phyloP scores from a whole-genome alignment of 2,113 vertebrate species.

The Hyperopisus bebe region DNA sequence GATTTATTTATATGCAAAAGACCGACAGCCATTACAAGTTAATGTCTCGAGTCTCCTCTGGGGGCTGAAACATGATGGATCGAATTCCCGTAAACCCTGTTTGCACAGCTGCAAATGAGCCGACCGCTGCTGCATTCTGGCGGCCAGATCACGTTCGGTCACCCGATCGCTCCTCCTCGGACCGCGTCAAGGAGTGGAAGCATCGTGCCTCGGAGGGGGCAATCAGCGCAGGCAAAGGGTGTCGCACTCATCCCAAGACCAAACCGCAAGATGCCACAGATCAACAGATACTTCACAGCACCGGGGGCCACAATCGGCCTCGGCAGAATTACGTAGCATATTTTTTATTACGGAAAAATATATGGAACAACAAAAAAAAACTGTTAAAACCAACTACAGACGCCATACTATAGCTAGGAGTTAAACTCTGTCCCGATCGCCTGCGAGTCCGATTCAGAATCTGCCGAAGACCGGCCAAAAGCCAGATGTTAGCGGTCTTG shows the following conservation, averaged over 20 bases:
- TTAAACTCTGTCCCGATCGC: background rate
- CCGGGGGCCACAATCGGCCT: background rate
- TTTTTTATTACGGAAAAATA: background rate
- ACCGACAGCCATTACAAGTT: background rate
- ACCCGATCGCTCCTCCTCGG: background rate
- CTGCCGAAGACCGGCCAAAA: background rate
- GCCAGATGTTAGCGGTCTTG: background rate
- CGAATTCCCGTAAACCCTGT: slow-evolving; percentile 1
- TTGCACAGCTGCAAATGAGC: slow-evolving; percentile 16
- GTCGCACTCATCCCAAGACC: background rate
- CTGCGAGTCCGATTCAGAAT: background rate
- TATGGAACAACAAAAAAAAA: background rate
- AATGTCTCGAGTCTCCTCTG: background rate
- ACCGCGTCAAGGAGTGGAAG: background rate
- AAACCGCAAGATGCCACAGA: background rate
- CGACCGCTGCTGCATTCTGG: background rate
- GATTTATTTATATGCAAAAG: slow-evolving; percentile 6
- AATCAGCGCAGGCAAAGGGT: background rate
- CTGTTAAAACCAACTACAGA: background rate
- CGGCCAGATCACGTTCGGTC: background rate
- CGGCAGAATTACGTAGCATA: background rate
- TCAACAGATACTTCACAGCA: background rate
- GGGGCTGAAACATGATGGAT: background rate
- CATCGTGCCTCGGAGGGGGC: background rate
- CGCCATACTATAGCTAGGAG: background rate